These are phyloP conservation scores for Cecidostiba fungosa DNA, from an alignment of 2,888 invertebrate genomes.

Conservation along the genomic window DNA sequence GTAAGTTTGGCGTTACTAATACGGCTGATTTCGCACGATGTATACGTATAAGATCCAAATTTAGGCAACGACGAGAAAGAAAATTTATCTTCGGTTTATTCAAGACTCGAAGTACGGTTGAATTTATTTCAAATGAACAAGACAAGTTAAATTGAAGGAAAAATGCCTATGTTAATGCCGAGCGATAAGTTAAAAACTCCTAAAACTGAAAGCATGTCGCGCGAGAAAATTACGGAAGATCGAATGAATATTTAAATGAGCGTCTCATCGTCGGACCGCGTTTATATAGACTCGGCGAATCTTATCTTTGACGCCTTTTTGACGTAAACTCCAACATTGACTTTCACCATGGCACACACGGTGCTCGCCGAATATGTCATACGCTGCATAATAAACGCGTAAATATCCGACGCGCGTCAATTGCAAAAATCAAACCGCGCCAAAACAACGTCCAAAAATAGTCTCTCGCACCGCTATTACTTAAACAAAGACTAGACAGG, in stretches of 20 bases:
- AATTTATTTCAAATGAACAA: background rate
- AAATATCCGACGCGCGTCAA: conserved; percentile 19
- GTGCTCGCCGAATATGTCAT: background rate
- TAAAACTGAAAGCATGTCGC: conserved; percentile 18
- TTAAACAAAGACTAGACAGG: background rate
- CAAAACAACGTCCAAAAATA: conserved; percentile 29
- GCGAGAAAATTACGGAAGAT: conserved; percentile 28
- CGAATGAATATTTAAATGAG: conserved; percentile 45
- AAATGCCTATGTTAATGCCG: conserved; percentile 27
- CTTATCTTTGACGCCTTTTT: conserved; percentile 51
- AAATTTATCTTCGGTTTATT: background rate
- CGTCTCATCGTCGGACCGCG: background rate
- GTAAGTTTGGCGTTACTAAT: too few relatives aligned
- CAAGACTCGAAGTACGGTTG: background rate
- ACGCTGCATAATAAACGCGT: conserved; percentile 1
- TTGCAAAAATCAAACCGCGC: conserved; percentile 28
- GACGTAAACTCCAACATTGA: conserved; percentile 26
- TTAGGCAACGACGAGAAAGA: background rate
- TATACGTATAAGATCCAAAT: too few relatives aligned
- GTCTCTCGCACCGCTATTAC: background rate
- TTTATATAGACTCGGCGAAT: conserved; percentile 24
- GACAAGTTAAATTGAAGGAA: conserved; percentile 11
- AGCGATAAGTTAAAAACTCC: conserved; percentile 27
- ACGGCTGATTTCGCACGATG: too few relatives aligned
- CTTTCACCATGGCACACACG: conserved; percentile 18